Percentiles rank a stretch among this genome's conserved stretches.
Evolutionary conservation across 2,797 vertebrate genomes (phyloP).

Genomic region (Remorina albescens): DNA sequence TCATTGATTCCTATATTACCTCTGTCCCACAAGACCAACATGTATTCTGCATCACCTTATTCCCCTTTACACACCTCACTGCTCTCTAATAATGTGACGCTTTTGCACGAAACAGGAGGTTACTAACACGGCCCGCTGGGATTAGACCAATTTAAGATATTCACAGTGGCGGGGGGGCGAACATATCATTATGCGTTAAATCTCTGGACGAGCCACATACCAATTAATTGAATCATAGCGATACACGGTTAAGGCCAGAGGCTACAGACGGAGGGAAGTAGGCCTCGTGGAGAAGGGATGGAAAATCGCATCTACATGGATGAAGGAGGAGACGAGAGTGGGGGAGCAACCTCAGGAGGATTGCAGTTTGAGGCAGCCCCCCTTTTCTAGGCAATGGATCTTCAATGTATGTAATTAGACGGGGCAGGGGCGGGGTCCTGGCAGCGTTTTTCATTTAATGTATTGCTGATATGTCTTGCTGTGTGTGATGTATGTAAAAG

Average conservation of each 20-base stretch:
- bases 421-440: slow-evolving; percentile 49
- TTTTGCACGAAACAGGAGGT: slow-evolving; percentile 57
- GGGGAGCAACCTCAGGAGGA: slow-evolving; percentile 72
- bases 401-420: slow-evolving; percentile 84
- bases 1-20: slow-evolving; percentile 72
- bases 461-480: slow-evolving; percentile 67
- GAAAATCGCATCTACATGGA: slow-evolving; percentile 59
- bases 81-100: slow-evolving; percentile 67
- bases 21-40: slow-evolving; percentile 57
- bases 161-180: slow-evolving; percentile 56
- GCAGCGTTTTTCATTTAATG: slow-evolving; percentile 73
- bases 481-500: slow-evolving; percentile 61
- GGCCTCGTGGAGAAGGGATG: slow-evolving; percentile 54
- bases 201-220: slow-evolving; percentile 74
- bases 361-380: slow-evolving; percentile 78
- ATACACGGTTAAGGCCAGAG: slow-evolving; percentile 69
- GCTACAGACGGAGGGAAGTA: slow-evolving; percentile 65
- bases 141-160: slow-evolving; percentile 77
- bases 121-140: slow-evolving; percentile 48
- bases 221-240: slow-evolving; percentile 85
- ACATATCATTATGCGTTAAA: slow-evolving; percentile 75
- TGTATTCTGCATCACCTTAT: slow-evolving; percentile 53
- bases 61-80: slow-evolving; percentile 62
- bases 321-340: slow-evolving; percentile 60
- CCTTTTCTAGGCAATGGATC: slow-evolving; percentile 77